Evolutionary conservation across 2,888 invertebrate species (phyloP), one percentile per base, ranked within the genome.

Genomic region (Cheilosia pagana): DNA sequence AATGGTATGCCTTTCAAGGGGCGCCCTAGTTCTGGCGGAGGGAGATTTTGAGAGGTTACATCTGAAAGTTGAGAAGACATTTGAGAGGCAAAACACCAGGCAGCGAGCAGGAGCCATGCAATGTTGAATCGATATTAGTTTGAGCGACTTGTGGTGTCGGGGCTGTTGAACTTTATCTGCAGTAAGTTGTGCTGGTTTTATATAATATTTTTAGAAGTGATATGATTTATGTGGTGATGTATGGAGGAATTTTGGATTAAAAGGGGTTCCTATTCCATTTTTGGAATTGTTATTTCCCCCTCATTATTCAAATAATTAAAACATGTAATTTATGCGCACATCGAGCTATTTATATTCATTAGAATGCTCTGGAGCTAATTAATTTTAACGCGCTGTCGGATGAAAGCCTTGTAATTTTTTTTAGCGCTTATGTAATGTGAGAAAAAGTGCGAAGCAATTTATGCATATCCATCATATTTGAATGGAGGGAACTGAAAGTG

Each of bases 71-170:
- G 55, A 35, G n/a, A 16, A 41, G 68, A 62, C 55, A 57, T 55
- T 52, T 35, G 12, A 74, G 25, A 19, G 5, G 31, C n/a, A 28
- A 65, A 62, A 53, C 8, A 35, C 21, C 19, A 39, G 39, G 41
- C 12, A 28, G 23, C n/a, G 19, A 19, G 39, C 31, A 41, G 45
- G 5, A 8, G 45, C 45, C 19, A 19, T 35, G 41, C 31, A 71
- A 16, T 67, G 72, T 72, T 79, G 53, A 72, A 72, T 79, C 65
- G 72, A 79, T 72, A 79, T 72, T 41, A 60, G 52, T 67, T 52
- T 55, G 55, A 52, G 43, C 16, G 63, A 57, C 63, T 23, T 50
- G 19, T 25, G 16, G 50, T 53, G 52, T 62, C n/a, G 48, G 65
- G 78, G 72, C 39, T 53, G 67, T 53, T 72, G 79, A 79, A 72